Evolutionary conservation across 2,113 vertebrate species (phyloP), one percentile per base, ranked within the genome.

Genomic region (Lates calcarifer): DNA sequence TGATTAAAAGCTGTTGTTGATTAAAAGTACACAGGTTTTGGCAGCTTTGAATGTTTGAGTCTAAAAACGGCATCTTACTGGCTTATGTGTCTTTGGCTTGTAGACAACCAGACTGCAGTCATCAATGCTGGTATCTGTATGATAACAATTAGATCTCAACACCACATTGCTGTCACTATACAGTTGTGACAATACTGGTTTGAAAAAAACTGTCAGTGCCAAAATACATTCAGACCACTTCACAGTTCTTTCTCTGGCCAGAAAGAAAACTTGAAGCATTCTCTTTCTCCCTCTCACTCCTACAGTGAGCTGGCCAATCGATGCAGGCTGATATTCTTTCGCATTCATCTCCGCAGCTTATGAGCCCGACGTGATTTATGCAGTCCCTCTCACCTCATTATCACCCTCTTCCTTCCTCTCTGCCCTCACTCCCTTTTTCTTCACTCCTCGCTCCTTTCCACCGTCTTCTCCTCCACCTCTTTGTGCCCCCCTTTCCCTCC

Each of bases 381-480:
- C 89, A 80, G 80, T 89, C 77, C 77, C 82, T 89, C 87, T 93
- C 90, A 86, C 90, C 90, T 92, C 92, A 90, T 91, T 91, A 90
- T 89, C 90, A 71, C 79, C 80, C 84, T 80, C 82, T 83, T 89
- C 80, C 68, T 83, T 76, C 78, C 65, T 69, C 73, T 70, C 68
- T 65, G 17, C 82, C 81, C 66, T 55, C 37, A 3, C 60, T 57
- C 55, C 39, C 57, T 69, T 77, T 71, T 69, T 47, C 53, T 33
- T 58, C 62, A 13, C 70, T 57, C 26, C 58, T 33, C 64, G 37
- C 35, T 65, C 43, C 69, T 57, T 28, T 81, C 35, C 31, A 39
- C 63, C 51, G 57, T 35, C 74, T 26, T 56, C 37, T 56, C 77
- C 28, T 76, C 47, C 53, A 68, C 56, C 66, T 81, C 69, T 3